These are phyloP conservation scores for Cyclargus thomasi DNA, from an alignment of 1,140 invertebrate species.

Conservation along the genomic window DNA sequence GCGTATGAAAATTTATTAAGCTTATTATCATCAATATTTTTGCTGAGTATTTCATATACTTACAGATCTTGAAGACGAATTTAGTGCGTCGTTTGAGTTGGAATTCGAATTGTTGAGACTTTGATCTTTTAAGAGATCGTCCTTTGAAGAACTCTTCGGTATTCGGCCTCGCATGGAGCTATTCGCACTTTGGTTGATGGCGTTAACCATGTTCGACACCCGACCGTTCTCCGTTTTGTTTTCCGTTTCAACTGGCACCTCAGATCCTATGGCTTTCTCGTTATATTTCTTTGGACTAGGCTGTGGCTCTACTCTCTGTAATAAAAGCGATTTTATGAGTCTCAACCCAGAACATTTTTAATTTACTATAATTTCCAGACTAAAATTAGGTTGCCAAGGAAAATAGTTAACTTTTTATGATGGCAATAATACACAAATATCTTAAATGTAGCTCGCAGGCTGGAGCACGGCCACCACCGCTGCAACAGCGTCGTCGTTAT, in stretches of 20 bases:
- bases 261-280: slow-evolving; percentile 60
- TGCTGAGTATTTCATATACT: slow-evolving; percentile 25
- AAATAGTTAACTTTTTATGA: too few species aligned
- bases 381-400: too few species aligned
- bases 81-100: slow-evolving; percentile 59
- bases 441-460: too few species aligned
- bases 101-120: slow-evolving; percentile 41
- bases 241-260: slow-evolving; percentile 34
- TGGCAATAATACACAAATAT: too few species aligned
- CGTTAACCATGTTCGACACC: slow-evolving; percentile 68
- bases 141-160: slow-evolving; percentile 68
- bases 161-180: slow-evolving; percentile 54
- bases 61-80: slow-evolving; percentile 66
- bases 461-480: too few species aligned
- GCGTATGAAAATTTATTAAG: too few species aligned
- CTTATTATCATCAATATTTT: too few species aligned
- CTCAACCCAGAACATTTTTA: too few species aligned
- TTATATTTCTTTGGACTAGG: slow-evolving; percentile 64
- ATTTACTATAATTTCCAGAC: too few species aligned
- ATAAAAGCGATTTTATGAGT: slow-evolving; percentile 18
- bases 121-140: slow-evolving; percentile 64
- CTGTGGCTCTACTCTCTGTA: slow-evolving; percentile 70
- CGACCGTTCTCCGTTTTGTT: slow-evolving; percentile 49
- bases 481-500: too few species aligned
- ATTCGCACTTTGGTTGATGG: slow-evolving; percentile 55